Conservation (phyloP, 1,140 invertebrate species). For the Orchesella cincta region DNA sequence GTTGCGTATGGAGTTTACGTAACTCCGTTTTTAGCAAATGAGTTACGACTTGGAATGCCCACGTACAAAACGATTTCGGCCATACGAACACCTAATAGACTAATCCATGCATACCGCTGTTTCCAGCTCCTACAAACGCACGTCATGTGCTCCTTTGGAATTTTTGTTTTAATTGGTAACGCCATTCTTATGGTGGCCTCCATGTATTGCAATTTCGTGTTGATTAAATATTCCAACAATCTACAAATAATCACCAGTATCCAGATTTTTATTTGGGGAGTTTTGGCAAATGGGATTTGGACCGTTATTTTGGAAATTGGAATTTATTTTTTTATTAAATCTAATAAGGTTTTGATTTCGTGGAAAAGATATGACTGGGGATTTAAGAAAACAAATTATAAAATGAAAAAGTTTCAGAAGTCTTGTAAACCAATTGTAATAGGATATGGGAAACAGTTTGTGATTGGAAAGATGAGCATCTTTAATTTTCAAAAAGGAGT, state of each 20-base stretch:
- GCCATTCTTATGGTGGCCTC: background rate
- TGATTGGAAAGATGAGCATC: background rate
- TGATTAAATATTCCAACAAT: background rate
- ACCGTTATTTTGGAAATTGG: background rate
- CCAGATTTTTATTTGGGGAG: background rate
- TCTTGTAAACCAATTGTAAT: background rate
- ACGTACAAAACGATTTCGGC: background rate
- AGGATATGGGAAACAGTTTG: background rate
- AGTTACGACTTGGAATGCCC: background rate
- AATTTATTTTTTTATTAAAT: background rate
- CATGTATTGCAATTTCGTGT: background rate
- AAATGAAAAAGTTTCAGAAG: background rate
- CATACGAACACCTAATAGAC: background rate
- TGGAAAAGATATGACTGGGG: conserved; percentile 3
- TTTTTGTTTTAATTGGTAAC: background rate
- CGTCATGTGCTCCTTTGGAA: background rate
- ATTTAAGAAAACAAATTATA: background rate
- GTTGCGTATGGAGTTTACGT: background rate
- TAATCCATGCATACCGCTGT: background rate
- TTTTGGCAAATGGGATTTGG: background rate
- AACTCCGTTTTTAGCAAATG: background rate
- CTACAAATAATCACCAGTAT: background rate
- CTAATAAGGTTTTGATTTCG: background rate
- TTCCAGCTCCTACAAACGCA: background rate
- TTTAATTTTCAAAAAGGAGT: background rate